phyloP scores from a whole-genome alignment of 2,113 vertebrate species.

The pig (Sus scrofa) region T2T-Sscrofa CM000814.6:106288501-106289000 shows the following conservation, averaged over 20 bases:
- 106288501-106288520: too few species aligned
- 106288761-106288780: not conserved
- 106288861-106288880: not conserved
- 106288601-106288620: too few species aligned
- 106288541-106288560: too few species aligned
- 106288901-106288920: not conserved
- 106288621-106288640: too few species aligned
- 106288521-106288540: too few species aligned
- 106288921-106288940: not conserved
- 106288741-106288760: not conserved
- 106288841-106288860: not conserved
- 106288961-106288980: not conserved
- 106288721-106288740: not conserved
- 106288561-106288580: too few species aligned
- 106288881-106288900: not conserved
- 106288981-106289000: not conserved
- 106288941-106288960: not conserved
- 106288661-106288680: not conserved
- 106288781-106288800: not conserved
- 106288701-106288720: constrained; percentile 27
- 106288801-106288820: not conserved
- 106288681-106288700: not conserved
- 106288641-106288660: too few species aligned
- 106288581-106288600: too few species aligned
- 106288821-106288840: not conserved